These are phyloP conservation scores for Oreonectes daqikongensis DNA, from an alignment of 2,797 vertebrate species.

Conservation along the genomic window DNA sequence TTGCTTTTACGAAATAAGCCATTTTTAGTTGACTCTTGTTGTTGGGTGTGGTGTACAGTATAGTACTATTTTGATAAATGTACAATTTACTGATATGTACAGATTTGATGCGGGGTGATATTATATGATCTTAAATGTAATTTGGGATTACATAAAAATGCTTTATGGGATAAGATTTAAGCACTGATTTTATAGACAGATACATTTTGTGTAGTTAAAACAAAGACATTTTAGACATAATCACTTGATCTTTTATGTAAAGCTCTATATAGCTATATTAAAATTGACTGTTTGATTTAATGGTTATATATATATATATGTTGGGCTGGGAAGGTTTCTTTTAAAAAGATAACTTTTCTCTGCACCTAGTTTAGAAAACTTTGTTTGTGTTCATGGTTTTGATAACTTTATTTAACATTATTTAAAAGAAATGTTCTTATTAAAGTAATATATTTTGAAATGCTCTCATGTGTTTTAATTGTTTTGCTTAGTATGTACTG, in stretches of 20 bases:
- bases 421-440: slow-evolving; percentile 58
- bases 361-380: slow-evolving; percentile 12
- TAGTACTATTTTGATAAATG: slow-evolving; percentile 24
- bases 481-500: not conserved
- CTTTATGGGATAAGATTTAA: slow-evolving; percentile 35
- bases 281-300: slow-evolving; percentile 33
- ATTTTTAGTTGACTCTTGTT: slow-evolving; percentile 25
- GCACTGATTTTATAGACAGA: slow-evolving; percentile 29
- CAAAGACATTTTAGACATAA: not conserved
- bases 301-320: slow-evolving; percentile 33
- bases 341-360: slow-evolving; percentile 7
- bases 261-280: slow-evolving; percentile 18
- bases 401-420: slow-evolving; percentile 53
- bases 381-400: slow-evolving; percentile 43
- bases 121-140: slow-evolving; percentile 12
- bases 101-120: slow-evolving; percentile 25
- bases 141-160: slow-evolving; percentile 21
- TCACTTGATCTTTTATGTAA: slow-evolving; percentile 39
- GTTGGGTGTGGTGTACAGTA: slow-evolving; percentile 17
- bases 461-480: slow-evolving; percentile 20
- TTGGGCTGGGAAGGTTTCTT: slow-evolving; percentile 12
- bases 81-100: slow-evolving; percentile 9
- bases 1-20: slow-evolving; percentile 16
- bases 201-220: slow-evolving; percentile 20
- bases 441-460: slow-evolving; percentile 62